Percentiles rank a stretch among this genome's conserved stretches.
Conservation (phyloP, 2,888 invertebrate genomes). For the Meta bourneti region DNA sequence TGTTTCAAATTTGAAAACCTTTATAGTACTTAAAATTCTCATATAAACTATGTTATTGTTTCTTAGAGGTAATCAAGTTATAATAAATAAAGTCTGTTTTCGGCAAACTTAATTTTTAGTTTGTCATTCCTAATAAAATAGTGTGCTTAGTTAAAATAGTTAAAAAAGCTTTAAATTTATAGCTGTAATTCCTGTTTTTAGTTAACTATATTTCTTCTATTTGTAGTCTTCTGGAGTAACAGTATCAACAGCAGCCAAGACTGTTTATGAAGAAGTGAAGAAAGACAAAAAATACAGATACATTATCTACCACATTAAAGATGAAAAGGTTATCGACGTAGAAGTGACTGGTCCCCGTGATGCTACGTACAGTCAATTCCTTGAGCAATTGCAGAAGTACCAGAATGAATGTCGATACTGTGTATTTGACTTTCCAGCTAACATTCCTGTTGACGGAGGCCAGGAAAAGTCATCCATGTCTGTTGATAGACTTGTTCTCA, state of each 20-base stretch:
- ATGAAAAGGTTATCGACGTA: conserved; percentile 95
- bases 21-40: too few species aligned
- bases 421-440: conserved; percentile 90
- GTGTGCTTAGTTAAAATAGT: too few species aligned
- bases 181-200: too few species aligned
- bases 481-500: conserved; percentile 85
- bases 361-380: conserved; percentile 95
- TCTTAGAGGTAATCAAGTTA: too few species aligned
- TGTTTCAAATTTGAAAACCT: too few species aligned
- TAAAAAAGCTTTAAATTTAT: too few species aligned
- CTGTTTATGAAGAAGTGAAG: conserved; percentile 97
- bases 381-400: conserved; percentile 93
- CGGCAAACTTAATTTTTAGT: too few species aligned
- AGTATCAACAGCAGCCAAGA: conserved; percentile 96
- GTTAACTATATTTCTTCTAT: not conserved
- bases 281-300: conserved; percentile 98
- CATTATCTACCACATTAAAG: conserved; percentile 96
- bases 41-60: too few species aligned
- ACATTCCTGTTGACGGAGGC: conserved; percentile 78
- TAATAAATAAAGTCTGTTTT: too few species aligned
- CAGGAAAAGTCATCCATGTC: conserved; percentile 78
- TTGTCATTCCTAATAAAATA: too few species aligned
- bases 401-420: conserved; percentile 97
- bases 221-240: conserved; percentile 92
- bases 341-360: conserved; percentile 93